Evolutionary conservation across 1,140 invertebrate genomes (phyloP), one percentile per base, ranked within the genome.

Genomic region (Cepaea nemoralis): DNA sequence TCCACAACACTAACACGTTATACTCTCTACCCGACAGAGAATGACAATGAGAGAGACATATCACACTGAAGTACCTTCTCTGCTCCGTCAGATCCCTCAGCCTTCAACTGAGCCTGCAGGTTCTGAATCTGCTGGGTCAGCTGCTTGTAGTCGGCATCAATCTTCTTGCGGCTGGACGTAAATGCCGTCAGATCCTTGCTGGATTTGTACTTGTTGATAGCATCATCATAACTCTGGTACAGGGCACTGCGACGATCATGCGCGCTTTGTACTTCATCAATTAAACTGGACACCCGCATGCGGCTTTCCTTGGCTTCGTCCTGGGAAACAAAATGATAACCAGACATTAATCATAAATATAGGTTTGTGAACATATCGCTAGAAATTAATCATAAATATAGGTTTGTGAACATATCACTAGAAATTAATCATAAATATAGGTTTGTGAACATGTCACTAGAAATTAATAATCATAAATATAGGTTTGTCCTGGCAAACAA

Each of bases 221-320:
- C 93, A 83, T 94, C 93, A 84, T 95, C 94, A 75, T 94, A 93
- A 39, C 92, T 92, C 85, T 93, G 93, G 85, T 95, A 95, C 1
- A 94, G 92, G 19, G 91, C 91, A 67, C 93, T 93, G 75, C 94
- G 89, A 73, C 93, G 93, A 84, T 94, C 94, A 84, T 95, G 94
- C 33, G 93, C 92, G 59, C 91, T 91, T 71, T 94, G 90, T 8
- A 95, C 93, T 40, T 91, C 87, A 84, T 93, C 93, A 75, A 93
- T 85, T 33, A 92, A 83, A 78, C 92, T 90, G 33, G 91, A 88
- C 31, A 93, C 93, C 48, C 93, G 86, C 87, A 94, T 87, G 80
- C 91, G 92, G 80, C 92, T 93, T 85, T 94, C 94, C 40, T 92
- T 93, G 3, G 90, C 91, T 86, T 94, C 94, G 89, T 93, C 93